Conservation (phyloP, 2,113 vertebrate species). For the Thamnophis sirtalis region DNA sequence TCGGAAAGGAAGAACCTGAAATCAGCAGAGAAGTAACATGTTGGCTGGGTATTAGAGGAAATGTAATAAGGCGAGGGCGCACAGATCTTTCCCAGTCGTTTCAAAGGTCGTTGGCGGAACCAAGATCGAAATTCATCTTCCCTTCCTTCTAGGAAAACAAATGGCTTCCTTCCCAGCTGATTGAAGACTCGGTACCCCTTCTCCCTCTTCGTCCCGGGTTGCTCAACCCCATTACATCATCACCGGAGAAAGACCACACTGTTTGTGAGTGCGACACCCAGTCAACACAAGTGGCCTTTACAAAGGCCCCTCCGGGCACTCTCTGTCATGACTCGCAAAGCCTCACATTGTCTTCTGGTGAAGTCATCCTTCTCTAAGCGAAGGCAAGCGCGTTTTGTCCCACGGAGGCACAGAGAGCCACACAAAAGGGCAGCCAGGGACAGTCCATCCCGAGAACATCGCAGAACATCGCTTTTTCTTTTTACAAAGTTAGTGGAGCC, state of each 20-base stretch:
- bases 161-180: not conserved
- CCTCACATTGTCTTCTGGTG: not conserved
- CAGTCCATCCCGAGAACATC: not conserved
- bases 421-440: not conserved
- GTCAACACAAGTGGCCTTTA: slow-evolving; percentile 1
- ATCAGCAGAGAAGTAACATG: not conserved
- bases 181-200: not conserved
- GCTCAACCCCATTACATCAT: not conserved
- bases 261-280: not conserved
- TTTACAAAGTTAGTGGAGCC: not conserved
- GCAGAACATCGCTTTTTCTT: not conserved
- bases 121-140: not conserved
- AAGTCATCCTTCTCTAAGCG: not conserved
- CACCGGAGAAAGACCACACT: not conserved
- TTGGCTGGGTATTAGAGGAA: not conserved
- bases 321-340: not conserved
- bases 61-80: not conserved
- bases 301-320: not conserved
- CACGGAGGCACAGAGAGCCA: not conserved
- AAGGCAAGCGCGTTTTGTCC: not conserved
- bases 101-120: not conserved
- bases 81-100: not conserved
- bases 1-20: not conserved
- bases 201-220: not conserved
- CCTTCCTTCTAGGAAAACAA: not conserved